Conservation (phyloP, 2,888 invertebrate genomes). For the Oxystoma pomonae region DNA sequence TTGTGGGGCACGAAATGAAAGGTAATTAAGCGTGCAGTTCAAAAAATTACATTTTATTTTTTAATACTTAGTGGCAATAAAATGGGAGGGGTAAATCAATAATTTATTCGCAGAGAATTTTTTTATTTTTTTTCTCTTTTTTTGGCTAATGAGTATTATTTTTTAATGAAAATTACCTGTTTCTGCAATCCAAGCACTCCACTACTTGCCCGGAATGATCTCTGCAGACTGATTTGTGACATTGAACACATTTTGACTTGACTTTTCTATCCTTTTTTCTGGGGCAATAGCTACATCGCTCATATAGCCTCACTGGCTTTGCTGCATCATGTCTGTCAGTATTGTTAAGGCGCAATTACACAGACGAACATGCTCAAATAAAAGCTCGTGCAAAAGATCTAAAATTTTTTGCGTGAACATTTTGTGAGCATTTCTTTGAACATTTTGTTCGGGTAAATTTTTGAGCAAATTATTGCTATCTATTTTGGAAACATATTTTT, state of each 20-base stretch:
- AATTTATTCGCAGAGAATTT: background rate
- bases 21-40: background rate
- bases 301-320: conserved; percentile 3
- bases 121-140: no score
- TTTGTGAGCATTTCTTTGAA: no score
- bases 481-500: no score
- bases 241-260: conserved; percentile 1
- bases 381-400: no score
- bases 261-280: conserved; percentile 6
- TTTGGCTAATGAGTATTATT: background rate
- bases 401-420: no score
- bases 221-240: conserved; percentile 12
- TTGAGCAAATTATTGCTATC: no score
- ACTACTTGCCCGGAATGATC: conserved; percentile 3
- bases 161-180: background rate
- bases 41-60: background rate
- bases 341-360: no score
- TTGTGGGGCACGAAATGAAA: background rate
- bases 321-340: conserved; percentile 4
- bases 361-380: no score
- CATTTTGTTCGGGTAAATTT: no score
- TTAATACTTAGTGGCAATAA: background rate
- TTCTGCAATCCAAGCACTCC: background rate
- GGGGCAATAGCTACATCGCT: conserved; percentile 6
- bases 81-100: background rate